Evolutionary conservation across 1,140 invertebrate species (phyloP).

Genomic region (Pseudobourletiella spinata): DNA sequence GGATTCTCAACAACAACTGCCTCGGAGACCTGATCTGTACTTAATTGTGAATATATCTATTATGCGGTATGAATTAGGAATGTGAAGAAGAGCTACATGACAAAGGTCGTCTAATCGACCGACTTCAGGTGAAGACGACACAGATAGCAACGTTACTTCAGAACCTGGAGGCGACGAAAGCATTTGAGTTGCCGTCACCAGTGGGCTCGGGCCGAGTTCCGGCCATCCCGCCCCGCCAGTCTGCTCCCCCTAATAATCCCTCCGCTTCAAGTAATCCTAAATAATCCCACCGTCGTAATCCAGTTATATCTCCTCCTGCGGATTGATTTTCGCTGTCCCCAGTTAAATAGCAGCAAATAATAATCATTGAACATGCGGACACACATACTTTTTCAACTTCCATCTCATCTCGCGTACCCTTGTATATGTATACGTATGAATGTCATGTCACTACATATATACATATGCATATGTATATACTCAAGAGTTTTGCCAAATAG

Average conservation of each 20-base stretch:
- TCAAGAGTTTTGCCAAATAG: too few relatives aligned
- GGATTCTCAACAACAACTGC: too few relatives aligned
- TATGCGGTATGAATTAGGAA: constrained; percentile 54
- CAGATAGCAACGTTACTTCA: constrained; percentile 82
- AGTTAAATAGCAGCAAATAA: not conserved
- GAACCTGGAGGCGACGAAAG: constrained; percentile 59
- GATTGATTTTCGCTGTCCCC: not conserved
- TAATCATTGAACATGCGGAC: not conserved
- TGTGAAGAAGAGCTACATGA: constrained; percentile 84
- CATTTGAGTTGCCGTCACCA: constrained; percentile 34
- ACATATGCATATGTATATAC: too few relatives aligned
- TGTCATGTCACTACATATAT: too few relatives aligned
- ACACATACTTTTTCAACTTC: too few relatives aligned
- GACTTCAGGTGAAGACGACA: constrained; percentile 77
- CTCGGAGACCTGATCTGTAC: too few relatives aligned
- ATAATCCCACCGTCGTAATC: not conserved
- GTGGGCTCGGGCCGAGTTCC: not conserved
- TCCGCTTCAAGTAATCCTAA: not conserved
- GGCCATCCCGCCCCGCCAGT: not conserved
- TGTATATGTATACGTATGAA: too few relatives aligned
- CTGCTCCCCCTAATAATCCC: not conserved
- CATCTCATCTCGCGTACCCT: too few relatives aligned
- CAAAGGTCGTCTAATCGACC: constrained; percentile 81
- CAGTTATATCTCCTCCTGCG: not conserved
- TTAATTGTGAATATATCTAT: too few relatives aligned